phyloP scores from a whole-genome alignment of 2,113 vertebrate genomes.

The Climacteris rufus region DNA sequence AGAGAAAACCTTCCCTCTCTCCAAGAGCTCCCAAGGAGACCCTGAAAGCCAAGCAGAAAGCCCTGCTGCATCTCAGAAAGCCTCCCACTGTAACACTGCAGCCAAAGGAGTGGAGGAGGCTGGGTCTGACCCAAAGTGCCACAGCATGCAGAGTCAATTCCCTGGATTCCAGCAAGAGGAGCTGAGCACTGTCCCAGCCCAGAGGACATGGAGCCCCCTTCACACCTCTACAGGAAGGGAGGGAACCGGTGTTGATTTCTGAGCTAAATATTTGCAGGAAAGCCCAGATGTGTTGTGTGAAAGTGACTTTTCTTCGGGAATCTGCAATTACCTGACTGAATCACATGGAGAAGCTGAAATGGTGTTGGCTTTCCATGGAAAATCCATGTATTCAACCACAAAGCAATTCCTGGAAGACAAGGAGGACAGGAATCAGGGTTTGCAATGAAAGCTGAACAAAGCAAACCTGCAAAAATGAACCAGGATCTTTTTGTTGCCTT shows the following conservation, averaged over 20 bases:
- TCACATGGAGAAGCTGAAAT: neutral
- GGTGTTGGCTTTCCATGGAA: neutral
- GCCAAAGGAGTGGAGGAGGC: neutral
- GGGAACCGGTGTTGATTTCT: neutral
- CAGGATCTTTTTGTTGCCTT: neutral
- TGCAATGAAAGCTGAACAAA: neutral
- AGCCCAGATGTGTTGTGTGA: neutral
- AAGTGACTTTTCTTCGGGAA: neutral
- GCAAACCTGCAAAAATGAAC: neutral
- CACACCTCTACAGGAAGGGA: neutral
- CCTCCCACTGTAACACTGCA: neutral
- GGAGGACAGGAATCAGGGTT: neutral
- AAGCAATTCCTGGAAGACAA: neutral
- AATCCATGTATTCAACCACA: neutral
- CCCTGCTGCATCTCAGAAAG: neutral
- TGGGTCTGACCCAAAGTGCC: neutral
- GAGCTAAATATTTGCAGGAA: neutral
- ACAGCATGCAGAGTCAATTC: accelerated
- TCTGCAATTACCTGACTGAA: neutral
- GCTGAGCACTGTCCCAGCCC: neutral
- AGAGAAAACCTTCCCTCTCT: neutral
- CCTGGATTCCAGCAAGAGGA: neutral
- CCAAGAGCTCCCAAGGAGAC: neutral
- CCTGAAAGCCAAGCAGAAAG: neutral
- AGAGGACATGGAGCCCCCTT: neutral